phyloP scores from a whole-genome alignment of 2,113 vertebrate species.

The Rhodinocichla rosea region DNA sequence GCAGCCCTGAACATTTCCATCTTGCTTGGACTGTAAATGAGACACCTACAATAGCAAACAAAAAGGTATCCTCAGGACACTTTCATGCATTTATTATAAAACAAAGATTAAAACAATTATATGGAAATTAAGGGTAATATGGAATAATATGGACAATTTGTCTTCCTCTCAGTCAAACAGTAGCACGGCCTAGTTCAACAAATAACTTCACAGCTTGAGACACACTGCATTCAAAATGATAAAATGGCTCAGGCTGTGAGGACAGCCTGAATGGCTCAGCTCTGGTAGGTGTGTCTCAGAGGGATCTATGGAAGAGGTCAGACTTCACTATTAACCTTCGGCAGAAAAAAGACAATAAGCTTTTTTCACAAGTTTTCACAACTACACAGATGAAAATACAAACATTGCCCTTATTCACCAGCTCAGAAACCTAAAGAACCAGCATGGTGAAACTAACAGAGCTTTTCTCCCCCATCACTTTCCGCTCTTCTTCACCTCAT shows the following conservation, averaged over 20 bases:
- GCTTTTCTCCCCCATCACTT: background rate
- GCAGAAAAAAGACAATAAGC: background rate
- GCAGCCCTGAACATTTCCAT: conserved; percentile 27
- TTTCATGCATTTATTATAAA: conserved; percentile 72
- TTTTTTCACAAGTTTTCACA: background rate
- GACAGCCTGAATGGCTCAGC: background rate
- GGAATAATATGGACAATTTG: conserved; percentile 59
- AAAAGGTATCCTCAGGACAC: conserved; percentile 51
- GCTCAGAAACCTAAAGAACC: background rate
- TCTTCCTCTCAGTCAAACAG: conserved; percentile 70
- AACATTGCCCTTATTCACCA: background rate
- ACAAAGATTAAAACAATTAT: conserved; percentile 78
- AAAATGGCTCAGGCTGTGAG: conserved; percentile 22
- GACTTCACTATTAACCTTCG: background rate
- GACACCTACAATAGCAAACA: conserved; percentile 67
- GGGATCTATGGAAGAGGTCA: background rate
- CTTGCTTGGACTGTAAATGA: conserved; percentile 54
- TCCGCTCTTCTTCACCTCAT: background rate
- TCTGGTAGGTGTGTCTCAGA: background rate
- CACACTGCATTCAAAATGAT: background rate
- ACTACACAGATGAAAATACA: background rate
- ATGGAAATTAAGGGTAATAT: conserved; percentile 78
- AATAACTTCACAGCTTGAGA: conserved; percentile 67
- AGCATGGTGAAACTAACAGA: background rate
- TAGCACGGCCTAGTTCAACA: conserved; percentile 55